phyloP scores from a whole-genome alignment of 2,113 vertebrate species.

The Oryzias curvinotus region DNA sequence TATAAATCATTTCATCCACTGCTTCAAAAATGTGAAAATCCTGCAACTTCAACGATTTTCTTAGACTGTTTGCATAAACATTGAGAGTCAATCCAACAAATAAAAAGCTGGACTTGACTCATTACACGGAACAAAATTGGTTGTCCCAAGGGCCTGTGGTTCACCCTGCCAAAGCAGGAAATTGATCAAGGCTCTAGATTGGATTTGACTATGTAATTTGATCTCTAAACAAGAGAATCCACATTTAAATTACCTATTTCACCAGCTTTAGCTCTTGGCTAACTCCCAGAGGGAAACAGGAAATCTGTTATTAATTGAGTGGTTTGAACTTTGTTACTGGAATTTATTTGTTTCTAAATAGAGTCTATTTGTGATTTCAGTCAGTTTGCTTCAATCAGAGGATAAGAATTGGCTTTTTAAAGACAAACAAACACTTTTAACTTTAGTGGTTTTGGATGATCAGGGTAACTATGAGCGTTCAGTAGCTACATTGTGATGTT shows the following conservation, averaged over 20 bases:
- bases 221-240: slow-evolving; percentile 43
- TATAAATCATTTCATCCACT: no score
- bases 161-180: slow-evolving; percentile 18
- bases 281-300: neutral
- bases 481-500: neutral
- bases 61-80: slow-evolving; percentile 36
- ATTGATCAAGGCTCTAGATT: slow-evolving; percentile 34
- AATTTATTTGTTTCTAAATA: slow-evolving; percentile 32
- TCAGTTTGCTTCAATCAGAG: slow-evolving; percentile 18
- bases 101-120: slow-evolving; percentile 47
- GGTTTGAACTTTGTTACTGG: slow-evolving; percentile 14
- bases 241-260: slow-evolving; percentile 27
- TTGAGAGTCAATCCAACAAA: slow-evolving; percentile 52
- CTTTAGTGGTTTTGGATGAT: neutral
- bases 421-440: neutral
- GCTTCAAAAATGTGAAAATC: neutral
- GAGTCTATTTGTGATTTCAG: slow-evolving; percentile 19
- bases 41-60: slow-evolving; percentile 3
- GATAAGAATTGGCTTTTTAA: neutral
- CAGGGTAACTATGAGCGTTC: neutral
- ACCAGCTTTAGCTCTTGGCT: neutral
- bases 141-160: slow-evolving; percentile 27
- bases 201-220: slow-evolving; percentile 50
- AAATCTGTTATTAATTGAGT: slow-evolving; percentile 9
- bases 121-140: slow-evolving; percentile 43